Evolutionary conservation across 2,888 invertebrate genomes (phyloP).

Genomic region (Esperia sulphurella): DNA sequence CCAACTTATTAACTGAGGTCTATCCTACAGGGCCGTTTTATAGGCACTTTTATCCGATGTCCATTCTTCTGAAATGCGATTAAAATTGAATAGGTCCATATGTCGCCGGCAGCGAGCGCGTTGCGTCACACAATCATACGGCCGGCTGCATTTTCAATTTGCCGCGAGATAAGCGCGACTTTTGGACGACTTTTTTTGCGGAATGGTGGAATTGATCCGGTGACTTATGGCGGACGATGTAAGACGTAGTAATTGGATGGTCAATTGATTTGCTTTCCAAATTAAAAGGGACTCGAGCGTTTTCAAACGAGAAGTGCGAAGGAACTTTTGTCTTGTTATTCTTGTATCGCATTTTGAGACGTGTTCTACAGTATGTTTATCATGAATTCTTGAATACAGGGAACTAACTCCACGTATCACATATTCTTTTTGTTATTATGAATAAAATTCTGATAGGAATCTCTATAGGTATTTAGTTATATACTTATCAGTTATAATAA

Average conservation of each 20-base stretch:
- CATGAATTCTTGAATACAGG: too few relatives aligned
- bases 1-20: constrained; percentile 67
- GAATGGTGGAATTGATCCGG: constrained; percentile 75
- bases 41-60: constrained; percentile 71
- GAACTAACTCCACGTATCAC: too few relatives aligned
- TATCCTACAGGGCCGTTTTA: constrained; percentile 53
- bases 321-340: not conserved
- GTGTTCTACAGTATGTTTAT: too few relatives aligned
- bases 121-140: constrained; percentile 78
- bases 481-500: too few relatives aligned
- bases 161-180: constrained; percentile 74
- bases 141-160: constrained; percentile 77
- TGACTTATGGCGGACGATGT: constrained; percentile 65
- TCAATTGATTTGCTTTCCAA: constrained; percentile 63
- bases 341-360: not conserved
- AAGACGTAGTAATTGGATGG: constrained; percentile 66
- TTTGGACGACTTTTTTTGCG: constrained; percentile 74
- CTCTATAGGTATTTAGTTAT: too few relatives aligned
- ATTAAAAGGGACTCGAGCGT: constrained; percentile 29
- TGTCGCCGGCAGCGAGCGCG: constrained; percentile 62
- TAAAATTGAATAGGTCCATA: constrained; percentile 79
- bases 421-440: too few relatives aligned
- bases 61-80: constrained; percentile 79
- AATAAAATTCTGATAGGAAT: too few relatives aligned
- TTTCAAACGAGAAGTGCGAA: not conserved